Evolutionary conservation across 2,797 vertebrate genomes (phyloP).

Genomic region (Propithecus perrieri): DNA sequence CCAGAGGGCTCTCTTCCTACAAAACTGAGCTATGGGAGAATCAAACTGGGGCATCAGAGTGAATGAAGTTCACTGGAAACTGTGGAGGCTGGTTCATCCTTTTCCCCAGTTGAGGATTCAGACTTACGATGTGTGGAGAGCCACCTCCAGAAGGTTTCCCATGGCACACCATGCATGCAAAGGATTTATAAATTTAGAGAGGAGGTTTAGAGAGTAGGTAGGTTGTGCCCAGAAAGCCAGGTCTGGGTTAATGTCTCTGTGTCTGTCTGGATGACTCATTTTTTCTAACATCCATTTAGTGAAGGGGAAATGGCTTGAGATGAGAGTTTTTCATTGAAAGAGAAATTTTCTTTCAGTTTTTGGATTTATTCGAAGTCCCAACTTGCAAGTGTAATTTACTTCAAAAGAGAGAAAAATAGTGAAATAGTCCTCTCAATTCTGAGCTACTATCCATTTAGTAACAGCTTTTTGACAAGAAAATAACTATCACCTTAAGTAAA

Average conservation of each 20-base stretch:
- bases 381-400: slow-evolving; percentile 57
- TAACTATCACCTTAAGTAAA: not conserved
- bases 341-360: slow-evolving; percentile 32
- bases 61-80: not conserved
- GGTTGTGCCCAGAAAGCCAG: not conserved
- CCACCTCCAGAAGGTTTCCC: not conserved
- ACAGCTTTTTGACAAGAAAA: not conserved
- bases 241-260: not conserved
- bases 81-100: not conserved
- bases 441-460: not conserved
- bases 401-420: not conserved
- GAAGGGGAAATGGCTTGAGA: not conserved
- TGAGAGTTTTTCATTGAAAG: slow-evolving; percentile 3
- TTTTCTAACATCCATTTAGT: not conserved
- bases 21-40: not conserved
- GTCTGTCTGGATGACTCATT: not conserved
- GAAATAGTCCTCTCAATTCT: not conserved
- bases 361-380: slow-evolving; percentile 22
- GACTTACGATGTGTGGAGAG: not conserved
- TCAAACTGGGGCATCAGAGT: not conserved
- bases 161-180: not conserved
- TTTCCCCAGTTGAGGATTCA: not conserved
- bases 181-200: not conserved
- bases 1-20: not conserved
- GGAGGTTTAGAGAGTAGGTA: too few species aligned